Base-by-base conservation (phyloP, 2,888 invertebrate species). In the Notocelia uddmanniana region DNA sequence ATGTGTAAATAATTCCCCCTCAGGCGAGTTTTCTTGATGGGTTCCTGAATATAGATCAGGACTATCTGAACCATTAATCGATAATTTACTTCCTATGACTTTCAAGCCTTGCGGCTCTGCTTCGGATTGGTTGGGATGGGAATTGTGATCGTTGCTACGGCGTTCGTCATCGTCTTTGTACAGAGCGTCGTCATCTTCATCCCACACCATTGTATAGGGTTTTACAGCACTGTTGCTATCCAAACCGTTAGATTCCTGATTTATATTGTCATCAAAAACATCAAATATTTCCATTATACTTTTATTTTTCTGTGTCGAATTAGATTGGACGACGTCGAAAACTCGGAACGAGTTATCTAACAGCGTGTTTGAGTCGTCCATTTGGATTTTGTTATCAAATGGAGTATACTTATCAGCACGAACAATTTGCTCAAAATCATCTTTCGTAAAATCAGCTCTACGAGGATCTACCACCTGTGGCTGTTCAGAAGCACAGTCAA, bases 101-200 rank as follows among this genome's bases (percentile, higher is more conserved):
- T 19, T 37, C 11, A 21, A 37, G 10, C 15, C 31, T 26, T 57
- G 41, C 45, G 13, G 18, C 3, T 37, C 5, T 37, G 34, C 37
- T 54, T 21, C 52, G 10, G 13, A 3, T 58, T 73, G 78, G 19
- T 76, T 75, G 19, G 81, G 79, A n/a, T 80, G 77, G 15, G 79
- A 75, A 15, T 77, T 77, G 19, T 73, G 73, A 50, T 76, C 76
- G 50, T 75, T 75, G 9, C 58, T 41, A 58, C 68, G 71, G 21
- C 81, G 83, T 69, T 74, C 73, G 26, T 82, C 74, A 67, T 88
- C 78, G 72, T 84, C 83, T 76, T 86, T 89, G 77, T 94, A 94
- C 31, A 94, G 86, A 69, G 89, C 93, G 75, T 94, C 94, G 77
- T 94, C 94, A 77, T 93, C 93, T 69, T 90, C 92, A 80, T 93